Conservation (phyloP, 2,113 vertebrate species). For the Nothobranchius furzeri region DNA sequence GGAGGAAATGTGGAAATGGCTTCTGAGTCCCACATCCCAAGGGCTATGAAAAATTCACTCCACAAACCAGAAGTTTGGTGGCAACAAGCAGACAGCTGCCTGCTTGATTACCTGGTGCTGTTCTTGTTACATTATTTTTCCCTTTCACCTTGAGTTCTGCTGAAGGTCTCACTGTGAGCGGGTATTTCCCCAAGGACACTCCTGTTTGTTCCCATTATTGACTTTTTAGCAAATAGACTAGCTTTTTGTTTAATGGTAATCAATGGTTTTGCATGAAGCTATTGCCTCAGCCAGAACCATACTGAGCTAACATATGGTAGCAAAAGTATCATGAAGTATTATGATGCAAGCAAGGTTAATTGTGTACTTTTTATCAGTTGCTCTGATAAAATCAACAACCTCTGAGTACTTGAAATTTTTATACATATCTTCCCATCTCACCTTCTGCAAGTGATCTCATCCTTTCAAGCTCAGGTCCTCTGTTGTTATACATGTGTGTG, state of each 20-base stretch:
- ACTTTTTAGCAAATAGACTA: constrained; percentile 39
- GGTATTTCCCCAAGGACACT: constrained; percentile 68
- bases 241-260: neutral
- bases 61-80: constrained; percentile 13
- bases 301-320: no score
- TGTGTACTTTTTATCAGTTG: no score
- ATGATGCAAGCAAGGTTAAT: no score
- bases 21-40: constrained; percentile 50
- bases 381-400: no score
- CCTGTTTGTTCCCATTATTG: constrained; percentile 45
- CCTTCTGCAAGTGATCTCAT: no score
- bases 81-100: constrained; percentile 62
- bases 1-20: constrained; percentile 47
- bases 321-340: no score
- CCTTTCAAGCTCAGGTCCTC: no score
- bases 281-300: no score
- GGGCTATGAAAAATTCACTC: constrained; percentile 71
- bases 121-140: constrained; percentile 73
- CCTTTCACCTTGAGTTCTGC: constrained; percentile 67
- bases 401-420: no score
- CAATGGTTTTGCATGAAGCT: no score
- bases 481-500: no score
- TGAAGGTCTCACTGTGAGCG: constrained; percentile 60
- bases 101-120: constrained; percentile 53
- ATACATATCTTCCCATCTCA: no score